These are phyloP conservation scores for Hemiscyllium ocellatum DNA, from an alignment of 2,113 vertebrate species.

Conservation along the genomic window DNA sequence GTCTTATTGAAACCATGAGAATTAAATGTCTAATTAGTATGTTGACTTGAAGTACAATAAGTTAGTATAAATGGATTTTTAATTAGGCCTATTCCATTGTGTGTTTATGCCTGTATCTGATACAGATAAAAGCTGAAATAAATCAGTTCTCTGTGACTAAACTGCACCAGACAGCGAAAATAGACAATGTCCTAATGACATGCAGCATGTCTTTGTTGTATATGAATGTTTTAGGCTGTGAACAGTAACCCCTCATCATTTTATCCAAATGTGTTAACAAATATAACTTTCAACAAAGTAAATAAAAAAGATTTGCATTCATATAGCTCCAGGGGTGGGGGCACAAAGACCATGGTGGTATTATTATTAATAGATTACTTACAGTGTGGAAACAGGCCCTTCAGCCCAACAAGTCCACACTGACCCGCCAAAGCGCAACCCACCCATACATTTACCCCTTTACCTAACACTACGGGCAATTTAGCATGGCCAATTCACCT, in stretches of 20 bases:
- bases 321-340: not conserved
- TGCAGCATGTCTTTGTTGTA: not conserved
- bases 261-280: not conserved
- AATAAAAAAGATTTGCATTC: not conserved
- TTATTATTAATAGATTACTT: too few relatives aligned
- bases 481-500: too few relatives aligned
- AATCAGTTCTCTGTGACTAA: not conserved
- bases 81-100: slow-evolving; percentile 16
- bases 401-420: too few relatives aligned
- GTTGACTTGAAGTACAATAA: slow-evolving; percentile 26
- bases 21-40: slow-evolving; percentile 27
- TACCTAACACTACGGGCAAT: too few relatives aligned
- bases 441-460: too few relatives aligned
- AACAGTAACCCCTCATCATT: not conserved
- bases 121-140: not conserved
- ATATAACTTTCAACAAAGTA: not conserved
- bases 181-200: not conserved
- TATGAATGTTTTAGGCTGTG: not conserved
- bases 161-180: not conserved
- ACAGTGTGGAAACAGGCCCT: too few relatives aligned
- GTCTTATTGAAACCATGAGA: slow-evolving; percentile 16
- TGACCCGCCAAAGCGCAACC: too few relatives aligned
- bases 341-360: too few relatives aligned
- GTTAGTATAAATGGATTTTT: slow-evolving; percentile 33
- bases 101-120: slow-evolving; percentile 11